Evolutionary conservation across 1,140 invertebrate genomes (phyloP).

Genomic region (Triops cancriformis): DNA sequence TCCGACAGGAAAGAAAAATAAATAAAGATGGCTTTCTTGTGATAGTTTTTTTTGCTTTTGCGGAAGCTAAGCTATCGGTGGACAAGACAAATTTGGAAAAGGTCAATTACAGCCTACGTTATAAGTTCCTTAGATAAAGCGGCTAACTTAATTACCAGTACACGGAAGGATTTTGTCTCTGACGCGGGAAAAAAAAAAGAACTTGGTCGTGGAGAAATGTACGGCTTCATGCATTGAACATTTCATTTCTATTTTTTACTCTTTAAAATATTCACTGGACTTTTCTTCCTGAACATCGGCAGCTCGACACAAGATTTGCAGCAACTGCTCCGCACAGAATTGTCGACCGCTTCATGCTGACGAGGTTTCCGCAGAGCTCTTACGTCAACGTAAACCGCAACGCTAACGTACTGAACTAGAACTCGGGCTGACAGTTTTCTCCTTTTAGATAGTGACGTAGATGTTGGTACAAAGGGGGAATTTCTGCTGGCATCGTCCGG

Average conservation of each 20-base stretch:
- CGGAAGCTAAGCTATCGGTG: neutral
- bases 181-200: neutral
- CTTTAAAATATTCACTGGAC: neutral
- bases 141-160: neutral
- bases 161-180: neutral
- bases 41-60: neutral
- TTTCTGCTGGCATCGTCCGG: neutral
- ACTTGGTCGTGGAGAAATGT: neutral
- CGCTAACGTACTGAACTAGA: too few relatives aligned
- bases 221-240: neutral
- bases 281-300: neutral
- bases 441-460: too few relatives aligned
- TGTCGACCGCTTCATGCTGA: neutral
- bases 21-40: neutral
- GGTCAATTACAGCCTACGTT: neutral
- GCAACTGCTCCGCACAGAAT: neutral
- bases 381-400: too few relatives aligned
- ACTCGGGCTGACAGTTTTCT: too few relatives aligned
- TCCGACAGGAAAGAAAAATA: neutral
- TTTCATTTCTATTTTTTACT: neutral
- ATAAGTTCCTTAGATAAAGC: neutral
- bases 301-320: neutral
- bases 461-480: neutral
- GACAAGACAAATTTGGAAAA: neutral
- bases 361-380: neutral